phyloP scores from a whole-genome alignment of 2,888 invertebrate species.

The Siphlonurus alternatus region DNA sequence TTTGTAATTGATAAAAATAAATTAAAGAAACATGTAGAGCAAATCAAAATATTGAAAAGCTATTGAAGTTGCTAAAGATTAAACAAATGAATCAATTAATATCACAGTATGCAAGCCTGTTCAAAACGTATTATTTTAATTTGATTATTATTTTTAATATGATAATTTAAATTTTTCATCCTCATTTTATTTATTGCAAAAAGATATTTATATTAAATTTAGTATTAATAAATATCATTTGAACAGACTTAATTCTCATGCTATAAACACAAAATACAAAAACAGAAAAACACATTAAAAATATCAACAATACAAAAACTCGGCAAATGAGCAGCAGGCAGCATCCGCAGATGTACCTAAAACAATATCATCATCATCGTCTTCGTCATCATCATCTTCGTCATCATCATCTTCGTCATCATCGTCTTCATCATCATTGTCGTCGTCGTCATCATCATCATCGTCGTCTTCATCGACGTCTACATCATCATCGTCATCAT shows the following conservation, averaged over 20 bases:
- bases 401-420: constrained; percentile 18
- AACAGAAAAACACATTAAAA: no score
- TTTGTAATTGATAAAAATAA: neutral
- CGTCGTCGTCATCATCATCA: constrained; percentile 20
- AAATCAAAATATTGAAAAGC: neutral
- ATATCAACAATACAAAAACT: no score
- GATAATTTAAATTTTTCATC: no score
- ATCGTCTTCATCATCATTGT: constrained; percentile 18
- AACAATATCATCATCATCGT: constrained; percentile 14
- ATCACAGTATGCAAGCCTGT: neutral
- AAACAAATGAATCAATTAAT: neutral
- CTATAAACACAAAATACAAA: neutral
- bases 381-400: constrained; percentile 19
- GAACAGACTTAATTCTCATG: neutral
- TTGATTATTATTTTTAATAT: no score
- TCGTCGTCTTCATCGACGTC: constrained; percentile 26
- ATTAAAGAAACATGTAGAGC: neutral
- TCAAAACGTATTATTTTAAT: no score
- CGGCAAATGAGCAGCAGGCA: no score
- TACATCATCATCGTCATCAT: constrained; percentile 36
- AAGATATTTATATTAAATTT: no score
- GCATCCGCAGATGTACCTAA: neutral
- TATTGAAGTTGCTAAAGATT: neutral
- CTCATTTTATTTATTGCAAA: no score
- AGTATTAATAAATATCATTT: no score